Conservation (phyloP, 2,888 invertebrate species). For the Deroplatys truncata region DNA sequence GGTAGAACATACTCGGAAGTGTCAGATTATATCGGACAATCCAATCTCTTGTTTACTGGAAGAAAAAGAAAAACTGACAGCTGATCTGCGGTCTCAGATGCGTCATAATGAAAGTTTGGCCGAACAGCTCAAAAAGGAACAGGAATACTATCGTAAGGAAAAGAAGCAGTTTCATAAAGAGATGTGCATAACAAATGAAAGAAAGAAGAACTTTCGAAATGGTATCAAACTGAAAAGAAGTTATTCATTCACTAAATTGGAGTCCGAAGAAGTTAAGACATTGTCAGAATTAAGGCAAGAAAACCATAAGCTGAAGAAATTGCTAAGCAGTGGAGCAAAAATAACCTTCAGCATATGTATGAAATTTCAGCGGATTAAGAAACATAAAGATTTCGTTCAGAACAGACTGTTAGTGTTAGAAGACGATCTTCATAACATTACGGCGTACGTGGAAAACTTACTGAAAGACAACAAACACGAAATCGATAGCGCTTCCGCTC, state of each 20-base stretch:
- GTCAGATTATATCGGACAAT: background rate
- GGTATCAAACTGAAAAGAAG: background rate
- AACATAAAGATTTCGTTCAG: background rate
- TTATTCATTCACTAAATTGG: background rate
- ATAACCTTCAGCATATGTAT: background rate
- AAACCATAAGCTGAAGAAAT: background rate
- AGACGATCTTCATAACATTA: background rate
- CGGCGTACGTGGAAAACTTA: background rate
- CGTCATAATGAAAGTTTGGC: background rate
- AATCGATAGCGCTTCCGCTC: background rate
- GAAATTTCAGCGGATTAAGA: background rate
- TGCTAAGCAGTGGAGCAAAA: background rate
- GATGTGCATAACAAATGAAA: background rate
- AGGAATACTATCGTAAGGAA: background rate
- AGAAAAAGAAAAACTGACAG: background rate
- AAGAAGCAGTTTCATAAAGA: background rate
- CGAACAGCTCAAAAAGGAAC: background rate
- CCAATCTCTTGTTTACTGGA: background rate
- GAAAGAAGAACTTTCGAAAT: background rate
- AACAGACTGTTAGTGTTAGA: background rate
- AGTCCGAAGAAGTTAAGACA: background rate
- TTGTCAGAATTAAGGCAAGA: background rate
- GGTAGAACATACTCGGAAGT: background rate
- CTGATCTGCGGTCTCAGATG: background rate
- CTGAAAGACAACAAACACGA: background rate